Percentiles rank a stretch among this genome's conserved stretches.
Evolutionary conservation across 2,797 vertebrate genomes (phyloP).

Genomic region (Florisuga fusca): DNA sequence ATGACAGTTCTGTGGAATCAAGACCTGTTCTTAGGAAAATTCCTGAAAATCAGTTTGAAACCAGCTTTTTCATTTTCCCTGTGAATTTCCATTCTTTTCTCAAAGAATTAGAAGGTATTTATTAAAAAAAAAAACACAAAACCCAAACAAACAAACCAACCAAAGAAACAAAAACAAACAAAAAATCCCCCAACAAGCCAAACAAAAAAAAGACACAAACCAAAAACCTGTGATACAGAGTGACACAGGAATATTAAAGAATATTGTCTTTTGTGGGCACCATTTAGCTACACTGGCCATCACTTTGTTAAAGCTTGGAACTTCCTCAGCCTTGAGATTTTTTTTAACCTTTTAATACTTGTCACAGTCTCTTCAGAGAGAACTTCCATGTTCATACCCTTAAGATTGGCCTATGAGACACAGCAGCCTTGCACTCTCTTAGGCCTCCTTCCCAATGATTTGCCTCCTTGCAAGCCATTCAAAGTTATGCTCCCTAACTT

Average conservation of each 20-base stretch:
- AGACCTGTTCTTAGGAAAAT: background rate
- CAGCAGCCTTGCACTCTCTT: background rate
- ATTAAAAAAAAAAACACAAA: background rate
- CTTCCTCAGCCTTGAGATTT: background rate
- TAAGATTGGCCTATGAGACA: background rate
- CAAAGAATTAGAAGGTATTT: background rate
- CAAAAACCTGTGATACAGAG: fast-evolving
- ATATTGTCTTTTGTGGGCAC: background rate
- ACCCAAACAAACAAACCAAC: too few species aligned
- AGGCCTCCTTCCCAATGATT: background rate
- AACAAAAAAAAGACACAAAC: too few species aligned
- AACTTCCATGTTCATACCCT: background rate
- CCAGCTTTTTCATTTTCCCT: background rate
- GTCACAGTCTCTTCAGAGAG: background rate
- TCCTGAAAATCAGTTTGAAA: background rate
- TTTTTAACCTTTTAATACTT: background rate
- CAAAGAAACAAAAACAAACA: too few species aligned
- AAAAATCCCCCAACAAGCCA: too few species aligned
- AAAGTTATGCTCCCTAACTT: background rate
- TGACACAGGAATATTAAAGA: background rate
- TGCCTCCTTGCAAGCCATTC: background rate
- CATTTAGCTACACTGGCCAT: background rate
- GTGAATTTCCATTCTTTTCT: background rate
- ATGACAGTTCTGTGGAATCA: too few species aligned
- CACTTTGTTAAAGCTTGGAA: background rate